Percentiles rank a stretch among this genome's conserved stretches.
Evolutionary conservation across 1,140 invertebrate species (phyloP).

Genomic region (Paracyclopina nana): DNA sequence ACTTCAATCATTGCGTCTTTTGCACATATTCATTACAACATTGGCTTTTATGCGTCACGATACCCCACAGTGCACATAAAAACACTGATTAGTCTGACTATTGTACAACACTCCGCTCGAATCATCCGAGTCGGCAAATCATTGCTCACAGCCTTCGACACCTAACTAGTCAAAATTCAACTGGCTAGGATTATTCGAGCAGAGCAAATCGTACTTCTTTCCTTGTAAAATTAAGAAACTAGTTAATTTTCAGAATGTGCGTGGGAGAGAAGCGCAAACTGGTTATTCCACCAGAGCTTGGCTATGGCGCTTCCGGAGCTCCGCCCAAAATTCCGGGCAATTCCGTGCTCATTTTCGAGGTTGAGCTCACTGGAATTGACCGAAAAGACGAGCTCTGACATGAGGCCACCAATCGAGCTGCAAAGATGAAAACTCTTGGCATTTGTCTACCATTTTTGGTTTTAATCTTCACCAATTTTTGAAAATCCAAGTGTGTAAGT

Average conservation of each 20-base stretch:
- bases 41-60: too few species aligned
- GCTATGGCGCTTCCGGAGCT: slow-evolving; percentile 51
- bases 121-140: too few species aligned
- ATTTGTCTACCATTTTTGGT: too few species aligned
- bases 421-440: too few species aligned
- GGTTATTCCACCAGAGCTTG: slow-evolving; percentile 61
- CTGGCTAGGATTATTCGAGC: slow-evolving; percentile 8
- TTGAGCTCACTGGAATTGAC: slow-evolving; percentile 60
- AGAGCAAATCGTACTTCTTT: not conserved
- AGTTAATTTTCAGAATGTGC: slow-evolving; percentile 41
- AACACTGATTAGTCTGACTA: too few species aligned
- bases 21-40: too few species aligned
- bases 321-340: slow-evolving; percentile 58
- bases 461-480: too few species aligned
- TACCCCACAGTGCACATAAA: too few species aligned
- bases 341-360: slow-evolving; percentile 58
- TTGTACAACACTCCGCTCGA: too few species aligned
- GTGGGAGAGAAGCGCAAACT: slow-evolving; percentile 61
- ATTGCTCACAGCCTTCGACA: slow-evolving; percentile 1
- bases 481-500: too few species aligned
- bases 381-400: slow-evolving; percentile 31
- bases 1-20: too few species aligned
- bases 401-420: too few species aligned
- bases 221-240: slow-evolving; percentile 1
- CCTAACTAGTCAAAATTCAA: not conserved